A percentile compares a stretch with the other conserved stretches of the same genome.
These are phyloP conservation scores for Boleophthalmus pectinirostris DNA, from an alignment of 2,113 vertebrate genomes.

Conservation along the genomic window DNA sequence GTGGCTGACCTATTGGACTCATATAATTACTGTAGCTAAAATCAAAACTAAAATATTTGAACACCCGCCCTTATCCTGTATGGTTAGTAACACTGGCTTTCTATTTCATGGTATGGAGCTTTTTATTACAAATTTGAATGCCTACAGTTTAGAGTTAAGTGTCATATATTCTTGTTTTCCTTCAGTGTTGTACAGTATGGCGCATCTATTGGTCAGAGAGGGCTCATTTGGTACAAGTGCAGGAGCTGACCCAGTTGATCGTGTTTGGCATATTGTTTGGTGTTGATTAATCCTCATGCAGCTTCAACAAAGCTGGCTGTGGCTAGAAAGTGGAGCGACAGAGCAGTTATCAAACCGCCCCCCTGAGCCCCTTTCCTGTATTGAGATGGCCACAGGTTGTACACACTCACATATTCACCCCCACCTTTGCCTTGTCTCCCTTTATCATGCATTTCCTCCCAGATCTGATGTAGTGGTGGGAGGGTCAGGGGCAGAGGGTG, in stretches of 20 bases:
- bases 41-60: too few species aligned
- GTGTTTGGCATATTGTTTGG: slow-evolving; percentile 69
- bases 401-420: slow-evolving; percentile 35
- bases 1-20: too few species aligned
- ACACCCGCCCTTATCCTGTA: too few species aligned
- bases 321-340: slow-evolving; percentile 53
- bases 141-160: too few species aligned
- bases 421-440: slow-evolving; percentile 61
- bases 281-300: slow-evolving; percentile 71
- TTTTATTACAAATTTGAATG: too few species aligned
- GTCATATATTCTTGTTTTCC: neutral
- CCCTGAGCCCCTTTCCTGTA: slow-evolving; percentile 41
- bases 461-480: slow-evolving; percentile 72
- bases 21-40: too few species aligned
- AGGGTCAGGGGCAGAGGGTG: slow-evolving; percentile 69
- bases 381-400: slow-evolving; percentile 66
- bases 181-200: neutral
- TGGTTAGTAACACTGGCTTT: too few species aligned
- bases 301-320: slow-evolving; percentile 63
- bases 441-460: slow-evolving; percentile 71
- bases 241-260: slow-evolving; percentile 64
- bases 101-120: too few species aligned
- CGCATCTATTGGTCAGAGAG: slow-evolving; percentile 53
- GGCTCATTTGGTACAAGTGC: slow-evolving; percentile 53
- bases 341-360: slow-evolving; percentile 51